Percentiles rank a stretch among this genome's conserved stretches.
Conservation (phyloP, 2,797 vertebrate genomes). For the Ficedula albicollis region DNA sequence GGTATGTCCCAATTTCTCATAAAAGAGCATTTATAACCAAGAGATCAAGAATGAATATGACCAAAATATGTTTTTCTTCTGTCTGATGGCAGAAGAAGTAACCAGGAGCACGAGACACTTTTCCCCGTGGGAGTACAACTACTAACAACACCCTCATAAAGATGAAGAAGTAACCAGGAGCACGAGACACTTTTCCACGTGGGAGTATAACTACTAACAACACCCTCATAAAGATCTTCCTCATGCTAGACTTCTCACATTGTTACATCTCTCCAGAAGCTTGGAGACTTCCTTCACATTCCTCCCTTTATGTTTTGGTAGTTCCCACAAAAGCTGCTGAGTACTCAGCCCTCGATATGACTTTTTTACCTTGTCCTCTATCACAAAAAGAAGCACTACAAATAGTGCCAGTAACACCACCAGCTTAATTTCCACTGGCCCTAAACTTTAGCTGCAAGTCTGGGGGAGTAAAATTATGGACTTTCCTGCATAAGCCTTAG, state of each 20-base stretch:
- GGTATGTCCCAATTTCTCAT: background rate
- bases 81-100: background rate
- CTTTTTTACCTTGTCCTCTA: background rate
- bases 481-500: background rate
- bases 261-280: background rate
- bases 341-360: background rate
- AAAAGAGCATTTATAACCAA: background rate
- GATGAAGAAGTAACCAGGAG: background rate
- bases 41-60: background rate
- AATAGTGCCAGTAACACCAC: background rate
- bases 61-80: background rate
- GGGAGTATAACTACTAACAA: background rate
- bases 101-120: background rate
- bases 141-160: background rate
- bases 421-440: background rate
- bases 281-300: background rate
- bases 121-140: background rate
- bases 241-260: background rate
- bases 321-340: background rate
- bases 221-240: background rate
- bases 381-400: background rate
- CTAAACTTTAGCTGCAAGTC: background rate
- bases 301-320: background rate
- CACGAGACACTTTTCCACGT: background rate
- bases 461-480: background rate